phyloP scores from a whole-genome alignment of 2,888 invertebrate genomes.

The Drosophila bunnanda region DNA sequence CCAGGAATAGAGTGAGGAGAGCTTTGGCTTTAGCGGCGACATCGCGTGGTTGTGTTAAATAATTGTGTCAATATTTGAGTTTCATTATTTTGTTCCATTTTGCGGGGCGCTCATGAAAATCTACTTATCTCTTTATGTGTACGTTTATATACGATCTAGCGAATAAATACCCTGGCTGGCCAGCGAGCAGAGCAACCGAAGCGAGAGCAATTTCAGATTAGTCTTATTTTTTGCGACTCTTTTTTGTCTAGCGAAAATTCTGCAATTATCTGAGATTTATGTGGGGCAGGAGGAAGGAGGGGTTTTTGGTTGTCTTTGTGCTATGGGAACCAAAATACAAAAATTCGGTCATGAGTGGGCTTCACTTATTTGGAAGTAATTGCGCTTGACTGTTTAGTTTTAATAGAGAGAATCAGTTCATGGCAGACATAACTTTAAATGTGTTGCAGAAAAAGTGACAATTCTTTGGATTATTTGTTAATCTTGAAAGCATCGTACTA shows the following conservation, averaged over 20 bases:
- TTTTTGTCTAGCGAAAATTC: conserved; percentile 15
- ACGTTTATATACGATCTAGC: conserved; percentile 26
- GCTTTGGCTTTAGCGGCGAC: conserved; percentile 47
- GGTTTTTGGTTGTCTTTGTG: background rate
- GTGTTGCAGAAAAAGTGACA: background rate
- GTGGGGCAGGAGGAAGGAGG: background rate
- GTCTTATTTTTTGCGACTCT: conserved; percentile 5
- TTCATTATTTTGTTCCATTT: conserved; percentile 57
- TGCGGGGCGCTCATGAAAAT: conserved; percentile 49
- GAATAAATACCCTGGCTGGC: conserved; percentile 27
- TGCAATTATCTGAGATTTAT: conserved; percentile 21
- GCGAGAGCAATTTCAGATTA: conserved; percentile 29
- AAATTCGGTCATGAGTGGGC: conserved; percentile 5
- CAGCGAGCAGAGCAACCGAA: conserved; percentile 8
- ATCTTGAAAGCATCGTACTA: background rate
- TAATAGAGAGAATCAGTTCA: background rate
- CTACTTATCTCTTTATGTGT: conserved; percentile 44
- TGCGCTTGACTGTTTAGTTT: background rate
- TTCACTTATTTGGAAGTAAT: conserved; percentile 12
- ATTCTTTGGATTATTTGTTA: too few species aligned
- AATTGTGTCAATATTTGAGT: conserved; percentile 78
- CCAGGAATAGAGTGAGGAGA: conserved; percentile 1
- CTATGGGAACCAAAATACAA: conserved; percentile 40
- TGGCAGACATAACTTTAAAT: background rate
- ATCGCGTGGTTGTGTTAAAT: conserved; percentile 78